A percentile compares a stretch with the other conserved stretches of the same genome.
These are phyloP conservation scores for Thaumetopoea pityocampa DNA, from an alignment of 1,140 invertebrate species.

Conservation along the genomic window DNA sequence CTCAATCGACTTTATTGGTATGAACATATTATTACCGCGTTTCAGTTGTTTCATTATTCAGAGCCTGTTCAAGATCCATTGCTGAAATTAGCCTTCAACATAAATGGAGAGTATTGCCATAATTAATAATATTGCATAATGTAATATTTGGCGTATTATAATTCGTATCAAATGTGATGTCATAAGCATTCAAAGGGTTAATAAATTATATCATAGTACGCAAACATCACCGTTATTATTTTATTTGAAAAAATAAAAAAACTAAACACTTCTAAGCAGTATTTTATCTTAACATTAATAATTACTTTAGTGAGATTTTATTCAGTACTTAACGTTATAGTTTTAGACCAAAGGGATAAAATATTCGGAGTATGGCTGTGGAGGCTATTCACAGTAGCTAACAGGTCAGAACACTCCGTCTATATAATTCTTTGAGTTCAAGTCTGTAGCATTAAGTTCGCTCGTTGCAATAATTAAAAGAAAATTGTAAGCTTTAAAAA, in stretches of 20 bases:
- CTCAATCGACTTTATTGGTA: too few relatives aligned
- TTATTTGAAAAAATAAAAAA: constrained; percentile 33
- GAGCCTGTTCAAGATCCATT: too few relatives aligned
- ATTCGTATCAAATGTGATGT: background rate
- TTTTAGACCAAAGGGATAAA: too few relatives aligned
- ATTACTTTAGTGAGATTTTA: constrained; percentile 38
- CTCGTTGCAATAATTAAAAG: constrained; percentile 44
- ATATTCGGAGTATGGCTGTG: too few relatives aligned
- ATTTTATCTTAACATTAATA: constrained; percentile 8
- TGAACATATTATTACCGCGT: too few relatives aligned
- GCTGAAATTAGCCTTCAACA: too few relatives aligned
- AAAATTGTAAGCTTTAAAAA: constrained; percentile 57
- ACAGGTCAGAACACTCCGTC: too few relatives aligned
- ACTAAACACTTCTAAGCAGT: constrained; percentile 3
- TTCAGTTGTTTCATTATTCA: too few relatives aligned
- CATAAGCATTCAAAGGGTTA: background rate
- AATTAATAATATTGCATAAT: background rate
- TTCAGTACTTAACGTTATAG: constrained; percentile 34
- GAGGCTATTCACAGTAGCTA: too few relatives aligned
- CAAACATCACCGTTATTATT: constrained; percentile 23
- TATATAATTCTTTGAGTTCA: too few relatives aligned
- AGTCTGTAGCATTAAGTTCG: too few relatives aligned
- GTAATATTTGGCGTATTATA: background rate
- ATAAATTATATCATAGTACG: constrained; percentile 1
- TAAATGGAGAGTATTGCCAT: too few relatives aligned